Evolutionary conservation across 2,888 invertebrate species (phyloP), one percentile per base, ranked within the genome.

Genomic region (Nyleta sp.): DNA sequence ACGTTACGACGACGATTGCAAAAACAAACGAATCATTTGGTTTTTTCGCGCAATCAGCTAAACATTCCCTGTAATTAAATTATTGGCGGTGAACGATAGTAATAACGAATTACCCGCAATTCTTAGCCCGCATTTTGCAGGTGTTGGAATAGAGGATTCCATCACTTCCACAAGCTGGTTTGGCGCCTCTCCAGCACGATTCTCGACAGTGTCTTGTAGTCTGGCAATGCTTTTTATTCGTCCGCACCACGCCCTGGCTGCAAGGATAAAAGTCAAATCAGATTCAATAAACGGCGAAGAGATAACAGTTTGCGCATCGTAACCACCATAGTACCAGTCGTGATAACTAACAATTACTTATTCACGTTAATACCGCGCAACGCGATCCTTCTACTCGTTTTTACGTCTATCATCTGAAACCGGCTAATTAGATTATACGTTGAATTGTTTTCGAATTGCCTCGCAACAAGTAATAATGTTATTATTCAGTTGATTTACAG

Each of bases 141-240:
- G 96, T 95, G 91, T 96, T 97, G 44, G 96, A 94, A 91, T 97
- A 97, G 46, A 97, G 93, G 83, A 96, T 95, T 0, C 97, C 96
- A 88, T 97, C 97, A 8, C 97, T 97, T 0, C 96, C 97, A 86
- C 97, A 97, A 6, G 96, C 96, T 3, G 97, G 96, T 82, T 96
- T 93, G 48, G 96, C 96, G 15, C 96, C 96, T 33, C 97, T 93
- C 96, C 97, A 97, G 89, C 97, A 97, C 1, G 96, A 95, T 89
- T 97, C 97, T 22, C 97, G 94, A 89, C 97, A 97, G 91, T 97
- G 97, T 76, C 97, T 93, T 0, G 97, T 97, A 28, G 96, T 97
- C 88, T 97, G 97, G 87, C 97, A 97, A 87, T 97, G 96, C 89
- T 97, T 97, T 91, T 96, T 95, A 87, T 95, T 96, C 8, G 97